Conservation (phyloP, 53 echinoderm and acorn worm genomes). For the Mesocentrotus franciscanus region DNA sequence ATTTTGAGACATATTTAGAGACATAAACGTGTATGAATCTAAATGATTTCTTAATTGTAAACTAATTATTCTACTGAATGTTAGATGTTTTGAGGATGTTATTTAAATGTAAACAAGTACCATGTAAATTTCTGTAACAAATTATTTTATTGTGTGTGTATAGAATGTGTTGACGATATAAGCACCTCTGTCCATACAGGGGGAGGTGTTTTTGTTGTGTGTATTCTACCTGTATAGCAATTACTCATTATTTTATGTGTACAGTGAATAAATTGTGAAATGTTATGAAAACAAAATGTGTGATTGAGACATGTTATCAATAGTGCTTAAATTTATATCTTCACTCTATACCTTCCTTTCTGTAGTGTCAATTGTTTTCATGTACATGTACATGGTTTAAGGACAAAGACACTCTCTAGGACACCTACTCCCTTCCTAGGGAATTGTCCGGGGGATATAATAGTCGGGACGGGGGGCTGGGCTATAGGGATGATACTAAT, state of each 20-base stretch:
- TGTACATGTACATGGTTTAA: too few species aligned
- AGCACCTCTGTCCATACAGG: neutral
- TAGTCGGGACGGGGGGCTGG: too few species aligned
- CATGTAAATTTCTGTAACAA: conserved; percentile 52
- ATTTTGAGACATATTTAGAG: neutral
- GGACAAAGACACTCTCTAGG: too few species aligned
- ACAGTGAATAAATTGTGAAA: conserved; percentile 63
- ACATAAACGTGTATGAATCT: conserved; percentile 3
- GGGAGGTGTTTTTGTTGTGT: neutral
- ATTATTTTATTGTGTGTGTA: conserved; percentile 50
- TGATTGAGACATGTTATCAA: neutral
- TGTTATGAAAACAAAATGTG: conserved; percentile 1
- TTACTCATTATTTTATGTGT: conserved; percentile 50
- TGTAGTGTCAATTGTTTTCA: too few species aligned
- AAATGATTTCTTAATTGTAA: neutral
- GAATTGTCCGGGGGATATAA: too few species aligned
- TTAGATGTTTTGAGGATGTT: conserved; percentile 13
- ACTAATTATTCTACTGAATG: conserved; percentile 7
- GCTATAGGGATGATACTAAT: too few species aligned
- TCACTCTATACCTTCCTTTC: too few species aligned
- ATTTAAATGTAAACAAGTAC: conserved; percentile 38
- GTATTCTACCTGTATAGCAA: conserved; percentile 53
- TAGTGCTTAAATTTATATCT: too few species aligned
- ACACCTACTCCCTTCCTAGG: too few species aligned
- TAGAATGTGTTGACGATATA: conserved; percentile 56